Percentiles rank a stretch among this genome's conserved stretches.
These are phyloP conservation scores for Arrhamphus sclerolepis DNA, from an alignment of 2,797 vertebrate species.

Conservation along the genomic window DNA sequence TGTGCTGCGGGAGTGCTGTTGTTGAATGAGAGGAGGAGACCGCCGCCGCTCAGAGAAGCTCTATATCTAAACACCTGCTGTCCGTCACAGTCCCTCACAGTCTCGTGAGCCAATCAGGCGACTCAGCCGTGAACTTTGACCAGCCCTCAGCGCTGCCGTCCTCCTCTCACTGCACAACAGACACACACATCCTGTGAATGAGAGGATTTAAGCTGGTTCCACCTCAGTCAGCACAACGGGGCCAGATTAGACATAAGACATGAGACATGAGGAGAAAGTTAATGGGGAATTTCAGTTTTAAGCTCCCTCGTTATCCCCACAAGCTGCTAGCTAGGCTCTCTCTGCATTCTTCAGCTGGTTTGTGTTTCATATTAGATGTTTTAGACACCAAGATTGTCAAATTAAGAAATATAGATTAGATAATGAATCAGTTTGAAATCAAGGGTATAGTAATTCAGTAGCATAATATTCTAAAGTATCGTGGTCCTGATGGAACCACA, in stretches of 20 bases:
- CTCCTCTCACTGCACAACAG: neutral
- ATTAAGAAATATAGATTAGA: no score
- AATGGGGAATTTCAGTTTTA: neutral
- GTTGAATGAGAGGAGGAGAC: constrained; percentile 18
- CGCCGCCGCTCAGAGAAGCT: neutral
- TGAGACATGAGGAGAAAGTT: accelerated
- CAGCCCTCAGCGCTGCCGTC: neutral
- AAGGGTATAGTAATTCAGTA: no score
- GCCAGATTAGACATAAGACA: constrained; percentile 43
- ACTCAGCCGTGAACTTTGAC: constrained; percentile 38
- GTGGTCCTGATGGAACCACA: no score
- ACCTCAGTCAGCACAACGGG: constrained; percentile 62
- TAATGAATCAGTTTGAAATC: no score
- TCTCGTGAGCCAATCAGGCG: constrained; percentile 51
- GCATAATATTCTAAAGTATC: no score
- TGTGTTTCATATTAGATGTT: no score
- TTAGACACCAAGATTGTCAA: no score
- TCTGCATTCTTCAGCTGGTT: accelerated
- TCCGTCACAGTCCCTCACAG: constrained; percentile 13
- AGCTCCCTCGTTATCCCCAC: constrained; percentile 2
- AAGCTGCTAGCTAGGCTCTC: no score
- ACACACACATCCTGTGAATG: constrained; percentile 28
- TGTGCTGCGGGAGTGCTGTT: constrained; percentile 26
- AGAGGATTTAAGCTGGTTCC: constrained; percentile 69
- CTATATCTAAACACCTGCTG: constrained; percentile 48